phyloP scores from a whole-genome alignment of 2,113 vertebrate species.

The Mustela lutreola region DNA sequence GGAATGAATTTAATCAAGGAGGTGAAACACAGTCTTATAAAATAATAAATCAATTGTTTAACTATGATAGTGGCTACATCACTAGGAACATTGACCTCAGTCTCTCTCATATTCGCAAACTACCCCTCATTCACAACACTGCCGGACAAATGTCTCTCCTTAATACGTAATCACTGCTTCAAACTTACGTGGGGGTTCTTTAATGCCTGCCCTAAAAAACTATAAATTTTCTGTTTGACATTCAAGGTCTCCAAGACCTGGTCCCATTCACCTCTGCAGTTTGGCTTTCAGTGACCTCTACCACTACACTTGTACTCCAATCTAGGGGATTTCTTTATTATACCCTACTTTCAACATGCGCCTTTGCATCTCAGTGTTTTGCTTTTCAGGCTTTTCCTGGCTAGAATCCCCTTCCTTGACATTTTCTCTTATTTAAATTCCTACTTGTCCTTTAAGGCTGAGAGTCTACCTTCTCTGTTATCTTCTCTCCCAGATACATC shows the following conservation, averaged over 20 bases:
- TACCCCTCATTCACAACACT: background rate
- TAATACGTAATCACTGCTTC: slow-evolving; percentile 50
- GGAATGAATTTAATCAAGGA: background rate
- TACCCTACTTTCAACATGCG: background rate
- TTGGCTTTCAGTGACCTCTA: background rate
- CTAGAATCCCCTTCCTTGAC: background rate
- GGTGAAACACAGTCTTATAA: background rate
- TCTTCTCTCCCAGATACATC: background rate
- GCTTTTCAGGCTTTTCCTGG: slow-evolving; percentile 1
- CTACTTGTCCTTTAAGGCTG: background rate
- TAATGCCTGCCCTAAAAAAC: background rate
- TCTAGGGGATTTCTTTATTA: background rate
- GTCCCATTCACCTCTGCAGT: background rate
- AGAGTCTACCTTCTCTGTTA: background rate
- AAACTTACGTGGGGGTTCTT: background rate
- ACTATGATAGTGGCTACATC: background rate
- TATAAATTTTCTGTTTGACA: background rate
- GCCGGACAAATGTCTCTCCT: background rate
- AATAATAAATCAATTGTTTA: background rate
- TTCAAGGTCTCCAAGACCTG: background rate
- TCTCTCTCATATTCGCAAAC: background rate
- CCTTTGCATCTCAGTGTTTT: background rate
- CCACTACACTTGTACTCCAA: background rate
- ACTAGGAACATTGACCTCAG: background rate
- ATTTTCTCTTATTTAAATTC: slow-evolving; percentile 48